A percentile compares a stretch with the other conserved stretches of the same genome.
phyloP scores from a whole-genome alignment of 2,888 invertebrate genomes.

The Unio delphinus region DNA sequence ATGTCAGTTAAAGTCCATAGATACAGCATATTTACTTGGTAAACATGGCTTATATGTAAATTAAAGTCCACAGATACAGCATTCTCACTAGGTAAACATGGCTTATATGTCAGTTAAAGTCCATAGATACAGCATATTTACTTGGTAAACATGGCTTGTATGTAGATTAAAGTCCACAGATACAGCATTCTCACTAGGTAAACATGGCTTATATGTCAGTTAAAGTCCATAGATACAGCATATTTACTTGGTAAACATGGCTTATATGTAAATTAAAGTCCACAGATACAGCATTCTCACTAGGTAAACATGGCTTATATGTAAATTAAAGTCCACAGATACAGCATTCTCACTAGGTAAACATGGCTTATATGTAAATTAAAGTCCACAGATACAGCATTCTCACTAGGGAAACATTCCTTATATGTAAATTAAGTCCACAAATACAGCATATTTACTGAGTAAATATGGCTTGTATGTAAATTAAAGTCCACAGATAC shows the following conservation, averaged over 20 bases:
- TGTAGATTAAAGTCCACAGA: slow-evolving; percentile 91
- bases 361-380: background rate
- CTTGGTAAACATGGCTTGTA: slow-evolving; percentile 80
- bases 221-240: no score
- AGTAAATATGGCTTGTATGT: slow-evolving; percentile 14
- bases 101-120: no score
- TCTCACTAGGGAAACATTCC: no score
- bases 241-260: no score
- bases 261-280: slow-evolving; percentile 53
- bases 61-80: no score
- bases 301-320: slow-evolving; percentile 73
- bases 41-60: slow-evolving; percentile 12
- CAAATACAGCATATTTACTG: no score
- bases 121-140: slow-evolving; percentile 96
- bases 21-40: slow-evolving; percentile 93
- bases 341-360: slow-evolving; percentile 1
- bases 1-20: slow-evolving; percentile 88
- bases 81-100: no score
- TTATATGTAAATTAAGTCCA: no score
- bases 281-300: slow-evolving; percentile 95
- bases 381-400: no score
- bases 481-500: no score
- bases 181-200: slow-evolving; percentile 91
- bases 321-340: background rate
- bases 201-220: slow-evolving; percentile 3